These are phyloP conservation scores for Drosophila lacertosa DNA, from an alignment of 1,140 invertebrate species.

Conservation along the genomic window DNA sequence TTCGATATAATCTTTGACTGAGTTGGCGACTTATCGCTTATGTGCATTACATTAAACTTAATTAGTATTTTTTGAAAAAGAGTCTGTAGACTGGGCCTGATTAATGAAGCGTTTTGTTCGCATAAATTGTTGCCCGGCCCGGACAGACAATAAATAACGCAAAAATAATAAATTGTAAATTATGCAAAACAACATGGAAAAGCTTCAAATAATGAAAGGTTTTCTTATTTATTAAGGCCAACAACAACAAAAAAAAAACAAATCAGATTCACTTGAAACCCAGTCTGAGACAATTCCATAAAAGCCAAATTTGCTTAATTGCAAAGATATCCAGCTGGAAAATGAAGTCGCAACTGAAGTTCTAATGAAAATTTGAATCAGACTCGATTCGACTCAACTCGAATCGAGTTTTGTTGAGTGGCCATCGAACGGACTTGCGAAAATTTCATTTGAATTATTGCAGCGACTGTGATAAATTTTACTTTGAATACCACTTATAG, in stretches of 20 bases:
- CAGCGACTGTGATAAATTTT: slow-evolving; percentile 38
- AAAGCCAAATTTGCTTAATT: slow-evolving; percentile 31
- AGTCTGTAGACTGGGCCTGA: slow-evolving; percentile 60
- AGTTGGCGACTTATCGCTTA: slow-evolving; percentile 56
- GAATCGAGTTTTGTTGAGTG: slow-evolving; percentile 23
- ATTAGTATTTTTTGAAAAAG: slow-evolving; percentile 65
- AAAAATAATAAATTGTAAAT: slow-evolving; percentile 78
- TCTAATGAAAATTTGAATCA: slow-evolving; percentile 32
- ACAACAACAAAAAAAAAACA: slow-evolving; percentile 70
- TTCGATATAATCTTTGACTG: slow-evolving; percentile 51
- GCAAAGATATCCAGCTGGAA: background rate
- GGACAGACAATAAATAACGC: slow-evolving; percentile 77
- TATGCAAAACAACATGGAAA: slow-evolving; percentile 79
- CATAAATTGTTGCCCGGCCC: slow-evolving; percentile 72
- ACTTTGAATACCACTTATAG: background rate
- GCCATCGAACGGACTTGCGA: slow-evolving; percentile 43
- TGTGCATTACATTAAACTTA: slow-evolving; percentile 81
- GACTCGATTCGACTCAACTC: slow-evolving; percentile 12
- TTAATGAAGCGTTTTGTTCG: slow-evolving; percentile 76
- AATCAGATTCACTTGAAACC: slow-evolving; percentile 61
- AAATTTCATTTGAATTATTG: slow-evolving; percentile 70
- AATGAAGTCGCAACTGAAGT: slow-evolving; percentile 21
- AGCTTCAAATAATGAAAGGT: slow-evolving; percentile 63
- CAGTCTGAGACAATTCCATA: slow-evolving; percentile 40
- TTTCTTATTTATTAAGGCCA: slow-evolving; percentile 53